These are phyloP conservation scores for Nansenia antarctica DNA, from an alignment of 2,113 vertebrate species.

Conservation along the genomic window DNA sequence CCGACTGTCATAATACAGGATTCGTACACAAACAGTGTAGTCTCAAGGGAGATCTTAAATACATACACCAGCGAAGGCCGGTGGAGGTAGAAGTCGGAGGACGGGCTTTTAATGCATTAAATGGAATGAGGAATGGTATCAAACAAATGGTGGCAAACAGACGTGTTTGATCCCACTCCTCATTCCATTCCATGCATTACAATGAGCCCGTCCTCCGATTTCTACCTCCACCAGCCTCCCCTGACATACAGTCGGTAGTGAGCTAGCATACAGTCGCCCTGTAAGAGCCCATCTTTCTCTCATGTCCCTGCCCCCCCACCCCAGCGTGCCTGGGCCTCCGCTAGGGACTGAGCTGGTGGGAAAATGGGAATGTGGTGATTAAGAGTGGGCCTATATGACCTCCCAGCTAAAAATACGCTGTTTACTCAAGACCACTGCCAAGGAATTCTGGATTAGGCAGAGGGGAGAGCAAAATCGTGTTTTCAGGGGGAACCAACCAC, in stretches of 20 bases:
- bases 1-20: not conserved
- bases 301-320: not conserved
- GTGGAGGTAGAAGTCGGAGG: slow-evolving; percentile 23
- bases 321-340: slow-evolving; percentile 38
- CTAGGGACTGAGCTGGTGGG: slow-evolving; percentile 66
- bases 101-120: slow-evolving; percentile 8
- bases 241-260: too few relatives aligned
- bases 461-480: slow-evolving; percentile 58
- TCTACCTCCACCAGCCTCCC: too few relatives aligned
- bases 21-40: not conserved
- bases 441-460: slow-evolving; percentile 79
- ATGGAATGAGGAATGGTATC: too few relatives aligned
- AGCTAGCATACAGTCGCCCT: too few relatives aligned
- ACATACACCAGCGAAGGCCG: too few relatives aligned
- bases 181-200: too few relatives aligned
- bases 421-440: slow-evolving; percentile 82
- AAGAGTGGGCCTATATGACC: slow-evolving; percentile 82
- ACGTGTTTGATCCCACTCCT: too few relatives aligned
- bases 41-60: slow-evolving; percentile 12
- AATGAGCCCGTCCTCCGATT: too few relatives aligned
- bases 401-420: slow-evolving; percentile 86
- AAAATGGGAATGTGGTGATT: slow-evolving; percentile 75
- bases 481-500: slow-evolving; percentile 53
- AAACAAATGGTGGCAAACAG: too few relatives aligned
- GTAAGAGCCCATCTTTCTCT: slow-evolving; percentile 28